Base-by-base conservation (phyloP, 2,113 vertebrate genomes). In the Garra rufa region DNA sequence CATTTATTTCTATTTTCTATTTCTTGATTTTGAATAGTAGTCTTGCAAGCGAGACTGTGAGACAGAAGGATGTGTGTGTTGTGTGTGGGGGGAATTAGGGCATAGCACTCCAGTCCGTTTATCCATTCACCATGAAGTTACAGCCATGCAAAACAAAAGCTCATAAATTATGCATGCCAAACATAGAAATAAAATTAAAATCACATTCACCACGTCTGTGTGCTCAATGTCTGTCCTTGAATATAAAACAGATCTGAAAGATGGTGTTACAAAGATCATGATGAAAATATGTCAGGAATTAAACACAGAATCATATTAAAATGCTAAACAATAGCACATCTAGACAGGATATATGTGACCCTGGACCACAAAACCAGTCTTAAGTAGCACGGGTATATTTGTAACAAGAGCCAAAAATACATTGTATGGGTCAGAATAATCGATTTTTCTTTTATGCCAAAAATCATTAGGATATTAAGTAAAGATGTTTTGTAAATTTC, bases 121-220 rank as follows among this genome's bases (percentile, higher is more conserved):
- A 83, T 44, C 59, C 85, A 86, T 79, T 76, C 79, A 87, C 86
- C 71, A 61, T 86, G 80, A 87, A 85, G 61, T 76, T 77, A 83
- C 86, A 85, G 44, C 43, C 38, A 79, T 59, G 83, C 83, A 61
- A 59, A 87, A 87, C 86, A 88, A 73, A 79, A 83, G 81, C 82
- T 78, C 82, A 87, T 90, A 78, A 83, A 87, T 87, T 59, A 90
- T 86, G 73, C 84, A 88, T 70, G 52, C 38, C 15, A 84, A 85
- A 86, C 79, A 73, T 2, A 30, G 74, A 71, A 79, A 80, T 69
- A 52, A 77, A 85, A 84, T 90, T 75, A 87, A 89, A 82, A 48
- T 44, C 34, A 46, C 59, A 57, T 76, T 75, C 38, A 48, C 30
- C 46, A 57, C 46, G 28, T 10, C 76, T 43, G 71, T 78, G 28